Base-by-base conservation (phyloP, 2,888 invertebrate species). In the Homarus gammarus region DNA sequence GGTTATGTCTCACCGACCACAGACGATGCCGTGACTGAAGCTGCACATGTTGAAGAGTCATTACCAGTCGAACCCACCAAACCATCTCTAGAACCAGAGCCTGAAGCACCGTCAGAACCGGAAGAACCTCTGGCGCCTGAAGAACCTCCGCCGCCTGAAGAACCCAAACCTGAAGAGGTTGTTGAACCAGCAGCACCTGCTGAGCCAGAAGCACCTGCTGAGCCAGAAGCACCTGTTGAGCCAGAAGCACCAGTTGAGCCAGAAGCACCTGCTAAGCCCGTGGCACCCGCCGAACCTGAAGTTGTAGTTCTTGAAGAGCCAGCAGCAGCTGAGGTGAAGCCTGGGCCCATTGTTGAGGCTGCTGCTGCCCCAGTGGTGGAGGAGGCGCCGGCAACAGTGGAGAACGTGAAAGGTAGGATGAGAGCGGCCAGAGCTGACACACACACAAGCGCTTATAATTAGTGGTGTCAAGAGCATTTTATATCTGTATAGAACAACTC, bases 121-220 rank as follows among this genome's bases (percentile, higher is more conserved):
- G 49, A 44, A 8, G 77, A 38, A 49, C 77, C 77, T 38, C 77
- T 49, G 49, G 31, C 49, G 6, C n/a, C 77, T 49, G 77, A 40
- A 73, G 73, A 73, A 0, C 56, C 56, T 10, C 56, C 56, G 22
- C 22, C 2, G 44, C 6, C 5, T 6, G 12, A 49, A 49, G 12
- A 49, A 10, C 12, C 12, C 10, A 6, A 49, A 49, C 6, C 6
- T 12, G 44, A 49, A 49, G 12, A 49, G 44, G 12, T 6, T 10
- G 44, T 49, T 10, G 44, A 49, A 12, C 12, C n/a, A 12, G 12
- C 44, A 10, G 44, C 6, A 49, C 0, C 44, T 49, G 44, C 56
- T 18, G 56, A 56, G 22, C 56, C 56, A 56, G 56, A 12, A 22
- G 56, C 3, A 0, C 18, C 3, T 22, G 44, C 56, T 18, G 56